A percentile compares a stretch with the other conserved stretches of the same genome.
Evolutionary conservation across 2,113 vertebrate species (phyloP).

Genomic region (Etheostoma cragini): DNA sequence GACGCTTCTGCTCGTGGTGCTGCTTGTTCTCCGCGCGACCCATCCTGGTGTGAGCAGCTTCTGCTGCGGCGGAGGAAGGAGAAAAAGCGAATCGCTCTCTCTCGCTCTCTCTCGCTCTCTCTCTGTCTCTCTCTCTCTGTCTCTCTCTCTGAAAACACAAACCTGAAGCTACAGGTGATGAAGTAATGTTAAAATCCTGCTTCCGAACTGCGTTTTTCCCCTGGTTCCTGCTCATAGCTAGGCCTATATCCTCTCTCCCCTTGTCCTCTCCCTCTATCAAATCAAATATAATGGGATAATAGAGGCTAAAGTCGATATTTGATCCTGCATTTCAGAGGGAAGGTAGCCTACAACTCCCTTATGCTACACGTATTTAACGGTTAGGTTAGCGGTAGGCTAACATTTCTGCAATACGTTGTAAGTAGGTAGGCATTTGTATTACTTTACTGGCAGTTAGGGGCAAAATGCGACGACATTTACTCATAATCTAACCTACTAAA

Average conservation of each 20-base stretch:
- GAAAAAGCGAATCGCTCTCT: too few species aligned
- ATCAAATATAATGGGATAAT: neutral
- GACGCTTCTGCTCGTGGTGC: constrained; percentile 25
- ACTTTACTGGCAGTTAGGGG: too few species aligned
- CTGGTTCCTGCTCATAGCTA: neutral
- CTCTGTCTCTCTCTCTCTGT: neutral
- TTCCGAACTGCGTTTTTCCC: neutral
- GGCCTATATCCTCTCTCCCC: too few species aligned
- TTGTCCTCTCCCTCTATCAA: too few species aligned
- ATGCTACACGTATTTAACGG: neutral
- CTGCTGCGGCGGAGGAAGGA: constrained; percentile 21
- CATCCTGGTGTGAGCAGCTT: constrained; percentile 46
- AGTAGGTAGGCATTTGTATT: too few species aligned
- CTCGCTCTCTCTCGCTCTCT: constrained; percentile 5
- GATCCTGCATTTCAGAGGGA: neutral
- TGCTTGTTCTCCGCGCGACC: constrained; percentile 30
- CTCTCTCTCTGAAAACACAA: neutral
- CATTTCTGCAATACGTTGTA: too few species aligned
- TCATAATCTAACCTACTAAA: too few species aligned
- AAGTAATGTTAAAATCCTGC: neutral
- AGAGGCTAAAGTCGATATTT: too few species aligned
- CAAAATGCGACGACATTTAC: too few species aligned
- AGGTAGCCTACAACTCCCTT: neutral
- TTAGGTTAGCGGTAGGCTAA: neutral
- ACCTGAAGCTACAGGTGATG: constrained; percentile 49